phyloP scores from a whole-genome alignment of 1,140 invertebrate genomes.

The Drosophila repleta region DNA sequence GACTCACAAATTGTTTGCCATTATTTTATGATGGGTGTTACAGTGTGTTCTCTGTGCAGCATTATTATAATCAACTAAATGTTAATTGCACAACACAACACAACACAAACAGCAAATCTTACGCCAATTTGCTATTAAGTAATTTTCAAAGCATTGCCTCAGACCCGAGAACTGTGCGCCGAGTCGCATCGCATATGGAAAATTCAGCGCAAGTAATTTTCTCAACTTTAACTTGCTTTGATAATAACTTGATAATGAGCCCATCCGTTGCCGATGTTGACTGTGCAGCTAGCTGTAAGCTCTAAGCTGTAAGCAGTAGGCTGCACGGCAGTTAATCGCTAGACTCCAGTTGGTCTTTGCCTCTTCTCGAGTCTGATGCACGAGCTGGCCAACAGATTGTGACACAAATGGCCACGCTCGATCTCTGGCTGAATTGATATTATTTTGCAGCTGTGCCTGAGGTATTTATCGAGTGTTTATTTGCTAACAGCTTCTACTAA shows the following conservation, averaged over 20 bases:
- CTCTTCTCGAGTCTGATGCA: conserved; percentile 49
- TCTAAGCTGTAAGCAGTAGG: too few relatives aligned
- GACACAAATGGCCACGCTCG: conserved; percentile 48
- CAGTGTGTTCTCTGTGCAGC: conserved; percentile 50
- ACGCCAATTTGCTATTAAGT: conserved; percentile 62
- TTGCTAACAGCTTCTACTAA: conserved; percentile 60
- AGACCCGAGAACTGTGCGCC: conserved; percentile 11
- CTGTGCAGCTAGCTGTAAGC: conserved; percentile 8
- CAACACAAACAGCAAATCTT: conserved; percentile 41
- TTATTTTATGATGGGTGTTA: conserved; percentile 63
- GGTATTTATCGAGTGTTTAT: conserved; percentile 69
- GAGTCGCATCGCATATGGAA: conserved; percentile 21
- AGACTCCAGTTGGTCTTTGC: conserved; percentile 38
- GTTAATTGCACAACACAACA: conserved; percentile 65
- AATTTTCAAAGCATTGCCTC: conserved; percentile 57
- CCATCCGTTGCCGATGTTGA: conserved; percentile 43
- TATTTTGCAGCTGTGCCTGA: conserved; percentile 30
- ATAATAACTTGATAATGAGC: conserved; percentile 77
- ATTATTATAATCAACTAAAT: conserved; percentile 67
- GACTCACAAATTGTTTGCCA: conserved; percentile 61
- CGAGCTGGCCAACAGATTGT: conserved; percentile 60
- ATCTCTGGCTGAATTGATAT: conserved; percentile 18
- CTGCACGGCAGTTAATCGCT: conserved; percentile 16
- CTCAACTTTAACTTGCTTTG: conserved; percentile 38
- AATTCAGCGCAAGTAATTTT: conserved; percentile 50